phyloP scores from a whole-genome alignment of 2,888 invertebrate species.

The Iphiclides podalirius region DNA sequence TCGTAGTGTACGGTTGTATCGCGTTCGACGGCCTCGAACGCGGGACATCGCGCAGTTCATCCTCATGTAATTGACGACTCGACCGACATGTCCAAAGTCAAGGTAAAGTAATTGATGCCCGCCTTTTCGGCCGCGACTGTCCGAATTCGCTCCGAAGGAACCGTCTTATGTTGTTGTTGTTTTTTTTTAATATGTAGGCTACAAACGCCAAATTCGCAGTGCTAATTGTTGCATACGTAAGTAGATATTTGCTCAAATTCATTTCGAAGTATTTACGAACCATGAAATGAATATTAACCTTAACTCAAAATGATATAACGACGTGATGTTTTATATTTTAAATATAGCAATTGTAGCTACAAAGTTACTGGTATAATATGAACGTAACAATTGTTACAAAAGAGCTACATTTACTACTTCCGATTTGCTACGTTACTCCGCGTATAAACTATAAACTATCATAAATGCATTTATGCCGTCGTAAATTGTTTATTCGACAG shows the following conservation, averaged over 20 bases:
- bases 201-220: no score
- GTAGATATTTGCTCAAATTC: no score
- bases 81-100: constrained; percentile 63
- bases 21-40: neutral
- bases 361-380: neutral
- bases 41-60: constrained; percentile 7
- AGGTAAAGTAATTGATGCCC: constrained; percentile 52
- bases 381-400: neutral
- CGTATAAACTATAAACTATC: no score
- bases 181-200: neutral
- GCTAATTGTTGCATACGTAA: no score
- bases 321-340: neutral
- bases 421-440: no score
- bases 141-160: neutral
- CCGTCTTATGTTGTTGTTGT: neutral
- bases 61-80: constrained; percentile 33
- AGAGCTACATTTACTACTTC: neutral
- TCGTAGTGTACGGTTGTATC: neutral
- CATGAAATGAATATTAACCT: neutral
- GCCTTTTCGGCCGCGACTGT: constrained; percentile 26
- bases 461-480: no score
- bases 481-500: no score
- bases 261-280: neutral
- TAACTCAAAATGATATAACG: neutral
- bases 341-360: neutral